Evolutionary conservation across 23 tunicate species (phyloP), one percentile per base, ranked within the genome.

Genomic region (Styela clava): DNA sequence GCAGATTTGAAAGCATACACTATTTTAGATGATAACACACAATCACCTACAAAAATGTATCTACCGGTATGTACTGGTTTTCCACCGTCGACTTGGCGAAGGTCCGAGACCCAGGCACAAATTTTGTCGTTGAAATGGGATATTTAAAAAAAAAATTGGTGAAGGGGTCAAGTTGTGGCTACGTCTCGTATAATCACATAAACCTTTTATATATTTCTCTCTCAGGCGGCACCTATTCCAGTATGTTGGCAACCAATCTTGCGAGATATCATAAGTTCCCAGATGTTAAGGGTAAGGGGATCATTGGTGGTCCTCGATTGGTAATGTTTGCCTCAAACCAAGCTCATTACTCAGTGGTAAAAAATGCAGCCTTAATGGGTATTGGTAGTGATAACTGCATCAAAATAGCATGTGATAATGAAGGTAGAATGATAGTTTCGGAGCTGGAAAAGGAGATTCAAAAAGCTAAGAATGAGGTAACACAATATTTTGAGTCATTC

Each of bases 271-370:
- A 74, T 62, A 78, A 64, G 31, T 89, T 73, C 31, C 94, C 94
- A 1, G 85, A 84, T 62, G 74, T 87, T 44, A 89, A 89, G 29
- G 81, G 31, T 2, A 62, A 79, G 19, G 94, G 94, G 1, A 27
- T 83, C 24, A 23, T 23, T 24, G 88, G 88, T 2, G 35, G 73
- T 20, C 88, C 94, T 2, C 82, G 25, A 18, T 74, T 89, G 2
- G 85, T 73, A 44, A 65, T 37, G 37, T 89, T 89, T 65, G 81
- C 65, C 9, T 76, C 81, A 1, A 81, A 89, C 7, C 94, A 84
- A 73, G 87, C 88, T 20, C 94, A 89, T 68, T 89, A 89, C 69
- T 89, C 94, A 1, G 94, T 85, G 2, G 9, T 68, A 27, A 89
- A 89, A 65, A 84, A 89, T 62, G 78, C 94, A 9, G 82, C 88